Conservation (phyloP, 2,113 vertebrate genomes). For the Probosciger aterrimus region DNA sequence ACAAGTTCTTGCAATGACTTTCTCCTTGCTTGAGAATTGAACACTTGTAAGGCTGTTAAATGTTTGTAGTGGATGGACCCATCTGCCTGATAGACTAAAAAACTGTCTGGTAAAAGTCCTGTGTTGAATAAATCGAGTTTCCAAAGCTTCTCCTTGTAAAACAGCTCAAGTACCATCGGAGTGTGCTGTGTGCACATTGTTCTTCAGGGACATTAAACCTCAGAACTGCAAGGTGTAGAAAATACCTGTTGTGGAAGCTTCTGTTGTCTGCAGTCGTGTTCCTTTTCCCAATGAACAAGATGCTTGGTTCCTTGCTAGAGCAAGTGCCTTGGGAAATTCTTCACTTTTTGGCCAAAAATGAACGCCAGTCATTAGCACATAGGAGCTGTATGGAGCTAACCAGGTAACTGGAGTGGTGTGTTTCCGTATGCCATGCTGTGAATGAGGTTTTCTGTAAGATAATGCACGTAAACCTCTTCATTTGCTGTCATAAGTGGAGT, state of each 20-base stretch:
- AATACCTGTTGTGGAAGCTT: neutral
- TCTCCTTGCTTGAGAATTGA: neutral
- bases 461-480: neutral
- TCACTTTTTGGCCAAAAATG: neutral
- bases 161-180: neutral
- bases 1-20: neutral
- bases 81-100: neutral
- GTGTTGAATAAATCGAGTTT: neutral
- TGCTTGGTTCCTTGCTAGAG: neutral
- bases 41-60: neutral
- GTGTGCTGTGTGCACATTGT: rapidly evolving
- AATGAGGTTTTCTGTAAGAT: neutral
- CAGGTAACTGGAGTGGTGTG: neutral
- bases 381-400: neutral
- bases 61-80: neutral
- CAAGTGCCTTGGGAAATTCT: neutral
- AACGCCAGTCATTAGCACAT: rapidly evolving
- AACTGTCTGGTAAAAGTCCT: neutral
- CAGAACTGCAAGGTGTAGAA: neutral
- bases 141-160: neutral
- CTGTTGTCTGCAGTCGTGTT: neutral
- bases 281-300: neutral
- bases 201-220: neutral
- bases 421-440: rapidly evolving
- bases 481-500: neutral